These are phyloP conservation scores for Bugula neritina DNA, from an alignment of 2,888 invertebrate species.

Conservation along the genomic window DNA sequence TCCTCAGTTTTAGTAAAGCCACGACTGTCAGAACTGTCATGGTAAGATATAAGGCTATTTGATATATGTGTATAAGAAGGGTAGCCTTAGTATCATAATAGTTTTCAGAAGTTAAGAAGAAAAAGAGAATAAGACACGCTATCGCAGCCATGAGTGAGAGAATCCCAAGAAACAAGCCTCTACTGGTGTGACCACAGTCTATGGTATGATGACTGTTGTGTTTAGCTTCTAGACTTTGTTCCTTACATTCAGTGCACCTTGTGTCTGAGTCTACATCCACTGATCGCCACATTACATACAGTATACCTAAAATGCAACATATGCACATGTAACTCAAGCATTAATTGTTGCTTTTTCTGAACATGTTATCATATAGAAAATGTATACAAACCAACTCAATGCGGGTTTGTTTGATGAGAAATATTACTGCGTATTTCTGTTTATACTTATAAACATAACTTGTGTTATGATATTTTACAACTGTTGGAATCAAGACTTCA, in stretches of 20 bases:
- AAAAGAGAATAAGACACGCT: slow-evolving; percentile 77
- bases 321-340: neutral
- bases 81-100: slow-evolving; percentile 74
- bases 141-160: slow-evolving; percentile 60
- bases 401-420: too few relatives aligned
- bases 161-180: slow-evolving; percentile 70
- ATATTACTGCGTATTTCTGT: too few relatives aligned
- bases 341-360: too few relatives aligned
- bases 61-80: slow-evolving; percentile 83
- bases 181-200: slow-evolving; percentile 87
- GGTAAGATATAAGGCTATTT: slow-evolving; percentile 76
- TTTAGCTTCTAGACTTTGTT: neutral
- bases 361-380: too few relatives aligned
- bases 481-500: too few relatives aligned
- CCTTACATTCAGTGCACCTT: slow-evolving; percentile 10
- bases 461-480: too few relatives aligned
- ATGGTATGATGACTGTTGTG: slow-evolving; percentile 46
- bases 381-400: too few relatives aligned
- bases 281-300: slow-evolving; percentile 89
- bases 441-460: too few relatives aligned
- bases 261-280: slow-evolving; percentile 56
- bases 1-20: slow-evolving; percentile 75
- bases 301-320: slow-evolving; percentile 60
- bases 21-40: slow-evolving; percentile 78
- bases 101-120: slow-evolving; percentile 68